phyloP scores from a whole-genome alignment of 1,140 invertebrate genomes.

The Littorina saxatilis region DNA sequence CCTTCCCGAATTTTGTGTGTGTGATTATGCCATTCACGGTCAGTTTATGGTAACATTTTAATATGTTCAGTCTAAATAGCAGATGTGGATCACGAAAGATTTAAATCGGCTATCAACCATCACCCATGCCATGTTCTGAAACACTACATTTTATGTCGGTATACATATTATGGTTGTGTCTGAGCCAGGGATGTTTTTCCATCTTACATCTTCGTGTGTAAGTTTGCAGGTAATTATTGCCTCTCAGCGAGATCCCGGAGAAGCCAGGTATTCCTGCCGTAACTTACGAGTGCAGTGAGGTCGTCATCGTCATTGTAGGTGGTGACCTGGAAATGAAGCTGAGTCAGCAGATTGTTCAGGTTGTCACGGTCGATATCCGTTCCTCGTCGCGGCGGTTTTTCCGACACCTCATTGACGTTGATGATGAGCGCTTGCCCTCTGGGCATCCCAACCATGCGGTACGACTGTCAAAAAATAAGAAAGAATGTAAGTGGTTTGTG shows the following conservation, averaged over 20 bases:
- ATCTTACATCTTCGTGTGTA: not conserved
- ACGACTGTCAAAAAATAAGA: conserved; percentile 63
- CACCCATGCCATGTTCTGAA: no score
- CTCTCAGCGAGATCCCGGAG: no score
- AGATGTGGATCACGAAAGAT: no score
- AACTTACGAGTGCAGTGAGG: conserved; percentile 64
- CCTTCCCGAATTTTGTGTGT: no score
- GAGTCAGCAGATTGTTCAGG: conserved; percentile 63
- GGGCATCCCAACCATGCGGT: conserved; percentile 64
- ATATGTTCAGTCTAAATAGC: no score
- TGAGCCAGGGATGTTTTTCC: not conserved
- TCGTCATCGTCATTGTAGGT: conserved; percentile 65
- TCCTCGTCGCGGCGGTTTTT: conserved; percentile 61
- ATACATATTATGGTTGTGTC: not conserved
- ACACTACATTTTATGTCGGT: no score
- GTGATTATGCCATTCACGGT: no score
- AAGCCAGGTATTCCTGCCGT: no score
- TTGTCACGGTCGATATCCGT: conserved; percentile 71
- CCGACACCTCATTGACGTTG: conserved; percentile 68
- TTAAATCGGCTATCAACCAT: no score
- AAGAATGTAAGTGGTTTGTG: no score
- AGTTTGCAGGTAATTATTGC: not conserved
- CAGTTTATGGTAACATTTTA: no score
- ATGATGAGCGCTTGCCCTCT: conserved; percentile 68
- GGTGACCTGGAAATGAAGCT: conserved; percentile 67